A percentile compares a stretch with the other conserved stretches of the same genome.
These are phyloP conservation scores for Ptilorrhoa leucosticta DNA, from an alignment of 2,113 vertebrate species.

Conservation along the genomic window DNA sequence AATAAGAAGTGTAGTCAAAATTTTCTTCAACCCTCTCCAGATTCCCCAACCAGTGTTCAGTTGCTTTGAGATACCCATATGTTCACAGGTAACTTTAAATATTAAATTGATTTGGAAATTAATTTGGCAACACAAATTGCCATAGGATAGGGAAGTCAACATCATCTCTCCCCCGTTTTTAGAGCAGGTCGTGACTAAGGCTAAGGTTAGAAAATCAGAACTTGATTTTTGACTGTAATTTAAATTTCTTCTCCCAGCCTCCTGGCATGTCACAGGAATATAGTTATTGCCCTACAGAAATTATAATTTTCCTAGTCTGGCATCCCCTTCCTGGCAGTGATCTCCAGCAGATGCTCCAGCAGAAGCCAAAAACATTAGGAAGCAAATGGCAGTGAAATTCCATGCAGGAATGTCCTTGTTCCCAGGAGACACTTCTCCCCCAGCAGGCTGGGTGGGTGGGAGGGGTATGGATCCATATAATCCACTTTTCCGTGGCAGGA, in stretches of 20 bases:
- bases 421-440: not conserved
- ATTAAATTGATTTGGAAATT: not conserved
- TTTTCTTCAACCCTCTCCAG: not conserved
- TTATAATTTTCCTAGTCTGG: constrained; percentile 6
- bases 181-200: not conserved
- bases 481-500: not conserved
- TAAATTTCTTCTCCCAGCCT: not conserved
- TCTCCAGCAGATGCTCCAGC: constrained; percentile 22
- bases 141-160: not conserved
- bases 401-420: not conserved
- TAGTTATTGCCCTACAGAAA: constrained; percentile 13
- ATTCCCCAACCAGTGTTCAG: not conserved
- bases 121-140: not conserved
- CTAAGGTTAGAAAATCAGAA: not conserved
- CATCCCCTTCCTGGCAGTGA: not conserved
- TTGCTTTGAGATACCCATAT: not conserved
- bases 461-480: not conserved
- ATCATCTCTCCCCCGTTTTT: not conserved
- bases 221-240: not conserved
- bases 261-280: not conserved
- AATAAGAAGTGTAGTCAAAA: not conserved
- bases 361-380: not conserved
- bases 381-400: not conserved
- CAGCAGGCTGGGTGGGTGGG: not conserved
- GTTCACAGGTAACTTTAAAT: not conserved